Evolutionary conservation across 2,888 invertebrate genomes (phyloP), one percentile per base, ranked within the genome.

Genomic region (Pandemis cinnamomeana): DNA sequence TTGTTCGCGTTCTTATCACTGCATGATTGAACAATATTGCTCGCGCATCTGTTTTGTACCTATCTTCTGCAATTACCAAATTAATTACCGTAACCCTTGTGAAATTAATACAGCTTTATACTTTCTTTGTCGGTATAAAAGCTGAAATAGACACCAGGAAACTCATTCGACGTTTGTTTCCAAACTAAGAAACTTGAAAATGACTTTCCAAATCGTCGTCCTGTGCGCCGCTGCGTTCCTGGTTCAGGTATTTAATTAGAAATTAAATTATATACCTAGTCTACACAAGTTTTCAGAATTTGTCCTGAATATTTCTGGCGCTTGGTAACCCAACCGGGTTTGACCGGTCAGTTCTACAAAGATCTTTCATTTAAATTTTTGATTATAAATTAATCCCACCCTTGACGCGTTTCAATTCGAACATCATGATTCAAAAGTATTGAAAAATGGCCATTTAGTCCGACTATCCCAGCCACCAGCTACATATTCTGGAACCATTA

Each of bases 191-290:
- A 20, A 48, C 27, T 58, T 20, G 2, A 67, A 61, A 55, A 72
- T 72, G 72, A 53, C 55, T 36, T 63, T 68, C 15, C 44, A 68
- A 46, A 53, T 20, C 42, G n/a, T 63, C 11, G 42, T 72, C 13
- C 36, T 72, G 15, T 67, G 72, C 62, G 53, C 46, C 27, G 53
- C 72, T 11, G 67, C 72, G 15, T 53, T 68, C 11, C 41, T 72
- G 11, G 42, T 72, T 15, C 72, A 72, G 72, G 72, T 72, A 51
- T 51, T 13, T 13, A 13, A 44, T 44, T 44, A 44, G 44, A 44
- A 48, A 48, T 48, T 0, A 10, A 36, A 36, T 36, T 36, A 36
- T 20, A n/a, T n/a, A n/a, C n/a, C n/a, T n/a, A n/a, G n/a, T n/a
- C n/a, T n/a, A n/a, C n/a, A n/a, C n/a, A n/a, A n/a, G n/a, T n/a